These are phyloP conservation scores for Montifringilla adamsi DNA, from an alignment of 2,113 vertebrate genomes.

Conservation along the genomic window DNA sequence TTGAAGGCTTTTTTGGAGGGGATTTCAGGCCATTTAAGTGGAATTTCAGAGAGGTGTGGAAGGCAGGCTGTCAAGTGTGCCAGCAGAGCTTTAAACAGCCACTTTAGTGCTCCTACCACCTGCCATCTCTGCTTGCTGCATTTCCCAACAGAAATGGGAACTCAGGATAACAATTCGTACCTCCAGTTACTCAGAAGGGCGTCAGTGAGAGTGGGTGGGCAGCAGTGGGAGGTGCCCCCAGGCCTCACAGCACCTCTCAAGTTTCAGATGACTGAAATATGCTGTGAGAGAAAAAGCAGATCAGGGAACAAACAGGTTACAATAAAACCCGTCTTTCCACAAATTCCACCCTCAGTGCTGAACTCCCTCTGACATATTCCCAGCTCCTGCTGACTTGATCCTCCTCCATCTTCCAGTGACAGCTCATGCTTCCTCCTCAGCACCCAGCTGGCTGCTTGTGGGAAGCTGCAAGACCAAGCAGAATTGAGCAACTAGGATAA, in stretches of 20 bases:
- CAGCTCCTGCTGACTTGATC: not conserved
- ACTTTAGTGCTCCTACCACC: not conserved
- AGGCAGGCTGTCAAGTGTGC: not conserved
- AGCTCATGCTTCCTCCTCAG: not conserved
- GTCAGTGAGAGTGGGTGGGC: not conserved
- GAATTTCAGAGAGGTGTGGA: not conserved
- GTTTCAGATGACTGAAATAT: not conserved
- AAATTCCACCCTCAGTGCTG: accelerated
- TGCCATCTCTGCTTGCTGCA: not conserved
- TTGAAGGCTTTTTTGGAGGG: not conserved
- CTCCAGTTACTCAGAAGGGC: not conserved
- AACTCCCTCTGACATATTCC: not conserved
- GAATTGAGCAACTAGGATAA: conserved; percentile 21
- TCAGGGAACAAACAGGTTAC: not conserved
- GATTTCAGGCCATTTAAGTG: not conserved
- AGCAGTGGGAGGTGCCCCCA: not conserved
- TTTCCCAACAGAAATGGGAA: not conserved
- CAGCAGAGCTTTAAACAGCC: not conserved
- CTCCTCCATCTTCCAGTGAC: not conserved
- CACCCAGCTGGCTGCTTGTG: not conserved
- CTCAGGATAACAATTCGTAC: not conserved
- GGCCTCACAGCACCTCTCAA: not conserved
- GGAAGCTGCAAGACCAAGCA: conserved; percentile 25
- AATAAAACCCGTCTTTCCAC: not conserved
- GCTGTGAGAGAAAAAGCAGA: not conserved